Percentiles rank a stretch among this genome's conserved stretches.
phyloP scores from a whole-genome alignment of 2,888 invertebrate genomes.

The Meloe dianella region DNA sequence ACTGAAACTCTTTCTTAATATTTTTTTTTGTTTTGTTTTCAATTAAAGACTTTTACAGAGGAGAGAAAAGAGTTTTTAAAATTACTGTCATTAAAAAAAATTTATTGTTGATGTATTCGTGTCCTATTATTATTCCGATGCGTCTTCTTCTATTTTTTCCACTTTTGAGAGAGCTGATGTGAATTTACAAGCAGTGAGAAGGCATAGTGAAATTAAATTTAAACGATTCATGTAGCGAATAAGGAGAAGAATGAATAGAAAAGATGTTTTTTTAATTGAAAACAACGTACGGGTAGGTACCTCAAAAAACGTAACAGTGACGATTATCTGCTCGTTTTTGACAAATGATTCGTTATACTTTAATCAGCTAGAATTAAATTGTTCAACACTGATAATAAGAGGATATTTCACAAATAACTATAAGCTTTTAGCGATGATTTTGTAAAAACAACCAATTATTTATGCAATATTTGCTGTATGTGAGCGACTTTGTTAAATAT shows the following conservation, averaged over 20 bases:
- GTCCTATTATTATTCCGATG: not conserved
- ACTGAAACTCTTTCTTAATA: too few species aligned
- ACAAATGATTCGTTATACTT: not conserved
- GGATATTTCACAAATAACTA: not conserved
- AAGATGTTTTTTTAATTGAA: too few species aligned
- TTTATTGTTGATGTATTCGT: not conserved
- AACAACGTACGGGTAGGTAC: too few species aligned
- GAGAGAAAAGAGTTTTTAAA: not conserved
- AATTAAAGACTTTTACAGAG: too few species aligned
- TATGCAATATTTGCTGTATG: too few species aligned
- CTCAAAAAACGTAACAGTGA: not conserved
- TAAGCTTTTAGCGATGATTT: not conserved
- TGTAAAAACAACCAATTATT: too few species aligned
- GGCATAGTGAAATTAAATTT: not conserved
- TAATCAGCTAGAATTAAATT: not conserved
- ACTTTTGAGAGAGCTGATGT: not conserved
- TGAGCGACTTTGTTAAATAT: too few species aligned
- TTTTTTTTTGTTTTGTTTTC: too few species aligned
- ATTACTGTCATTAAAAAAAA: slow-evolving; percentile 5
- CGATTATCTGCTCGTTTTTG: not conserved
- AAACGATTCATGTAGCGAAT: not conserved
- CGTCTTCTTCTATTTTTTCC: not conserved
- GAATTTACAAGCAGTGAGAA: not conserved
- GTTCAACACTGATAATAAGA: not conserved
- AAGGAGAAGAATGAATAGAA: not conserved